Evolutionary conservation across 2,113 vertebrate species (phyloP), one percentile per base, ranked within the genome.

Genomic region (Pterophyllum scalare): DNA sequence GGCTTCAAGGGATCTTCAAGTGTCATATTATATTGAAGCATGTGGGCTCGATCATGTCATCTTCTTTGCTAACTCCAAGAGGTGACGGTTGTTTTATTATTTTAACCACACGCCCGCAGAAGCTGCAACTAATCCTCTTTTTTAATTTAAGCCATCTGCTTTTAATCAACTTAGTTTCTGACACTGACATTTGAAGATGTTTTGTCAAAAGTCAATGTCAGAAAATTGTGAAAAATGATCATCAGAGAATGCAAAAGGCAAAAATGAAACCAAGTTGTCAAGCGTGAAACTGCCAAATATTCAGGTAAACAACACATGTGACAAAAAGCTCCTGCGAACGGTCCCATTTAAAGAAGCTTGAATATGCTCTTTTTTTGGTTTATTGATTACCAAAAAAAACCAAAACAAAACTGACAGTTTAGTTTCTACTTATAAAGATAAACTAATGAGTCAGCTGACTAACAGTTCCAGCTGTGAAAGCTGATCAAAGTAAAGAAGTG

Each of bases 21-120:
- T 20, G 15, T 26, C 31, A 22, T 49, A 77, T 81, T 74, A 19
- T 49, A 77, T 81, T 74, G 79, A 75, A 79, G 62, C 65, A 26
- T 14, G 17, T 2, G n/a, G 15, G 31, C 46, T 80, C 59, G 81
- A 58, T 33, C 31, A 15, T 60, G 31, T 81, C 77, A 46, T 49
- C 33, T 38, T 70, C 13, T 76, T 81, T 77, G 17, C 24, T 8
- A 54, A 54, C 8, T 57, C 46, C 35, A 67, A 77, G 35, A 74
- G 57, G 4, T 13, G 28, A 31, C 5, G 2, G 4, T 5, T 46
- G 5, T 5, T 46, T 46, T 46, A 62, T 40, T 2, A 17, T 31
- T 3, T 46, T 13, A 20, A 49, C 24, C 7, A 10, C 64, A 22
- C 6, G 12, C 58, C 26, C 3, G 14, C 8, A 3, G 19, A 24